Percentiles rank a stretch among this genome's conserved stretches.
phyloP scores from a whole-genome alignment of 2,797 vertebrate species.

The Tokudaia tokunoshimensis region DNA sequence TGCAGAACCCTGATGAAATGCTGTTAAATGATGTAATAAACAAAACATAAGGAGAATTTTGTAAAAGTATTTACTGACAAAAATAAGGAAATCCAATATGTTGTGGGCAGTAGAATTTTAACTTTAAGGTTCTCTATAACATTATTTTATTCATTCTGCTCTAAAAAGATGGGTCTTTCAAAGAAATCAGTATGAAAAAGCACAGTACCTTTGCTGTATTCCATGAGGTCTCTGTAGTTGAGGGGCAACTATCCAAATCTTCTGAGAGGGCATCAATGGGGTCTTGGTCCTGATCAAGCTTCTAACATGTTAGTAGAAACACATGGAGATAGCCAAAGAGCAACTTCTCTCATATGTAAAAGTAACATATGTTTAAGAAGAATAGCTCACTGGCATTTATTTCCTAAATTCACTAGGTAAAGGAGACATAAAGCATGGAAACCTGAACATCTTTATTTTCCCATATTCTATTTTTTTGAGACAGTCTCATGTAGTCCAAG shows the following conservation, averaged over 20 bases:
- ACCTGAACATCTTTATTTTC: neutral
- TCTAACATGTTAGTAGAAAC: constrained; percentile 78
- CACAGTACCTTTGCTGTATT: constrained; percentile 84
- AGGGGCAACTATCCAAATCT: constrained; percentile 83
- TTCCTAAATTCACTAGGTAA: neutral
- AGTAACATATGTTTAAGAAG: neutral
- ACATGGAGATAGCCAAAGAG: neutral
- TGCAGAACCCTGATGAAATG: neutral
- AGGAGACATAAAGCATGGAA: neutral
- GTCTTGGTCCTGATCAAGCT: constrained; percentile 76
- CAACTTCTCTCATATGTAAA: neutral
- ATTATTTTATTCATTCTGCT: neutral
- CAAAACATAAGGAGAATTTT: neutral
- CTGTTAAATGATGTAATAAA: neutral
- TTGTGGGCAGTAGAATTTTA: neutral
- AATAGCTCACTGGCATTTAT: neutral
- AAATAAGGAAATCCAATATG: neutral
- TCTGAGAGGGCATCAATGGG: constrained; percentile 86
- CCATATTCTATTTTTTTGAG: neutral
- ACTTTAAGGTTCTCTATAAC: neutral
- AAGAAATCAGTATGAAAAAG: constrained; percentile 34
- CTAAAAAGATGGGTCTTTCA: neutral
- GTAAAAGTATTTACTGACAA: neutral
- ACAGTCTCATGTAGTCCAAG: neutral
- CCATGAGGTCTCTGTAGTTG: constrained; percentile 77